Evolutionary conservation across 2,797 vertebrate species (phyloP).

Genomic region (Lutjanus argentimaculatus): DNA sequence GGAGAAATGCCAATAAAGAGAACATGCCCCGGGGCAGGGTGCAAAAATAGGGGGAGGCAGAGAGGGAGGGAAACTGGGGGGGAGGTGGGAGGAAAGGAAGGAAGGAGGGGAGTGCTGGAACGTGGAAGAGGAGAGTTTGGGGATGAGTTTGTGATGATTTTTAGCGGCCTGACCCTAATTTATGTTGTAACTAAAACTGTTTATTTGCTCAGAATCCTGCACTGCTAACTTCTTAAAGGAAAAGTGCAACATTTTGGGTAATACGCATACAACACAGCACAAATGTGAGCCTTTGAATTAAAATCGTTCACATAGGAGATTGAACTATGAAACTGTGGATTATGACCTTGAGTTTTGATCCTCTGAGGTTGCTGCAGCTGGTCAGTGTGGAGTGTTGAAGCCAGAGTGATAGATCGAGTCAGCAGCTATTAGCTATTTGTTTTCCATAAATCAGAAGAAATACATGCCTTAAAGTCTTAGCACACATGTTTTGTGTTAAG

Average conservation of each 20-base stretch:
- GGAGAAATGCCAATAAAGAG: conserved; percentile 83
- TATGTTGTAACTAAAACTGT: conserved; percentile 24
- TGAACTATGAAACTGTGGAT: too few species aligned
- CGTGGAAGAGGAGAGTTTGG: conserved; percentile 51
- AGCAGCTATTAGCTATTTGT: background rate
- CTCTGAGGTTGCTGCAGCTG: too few species aligned
- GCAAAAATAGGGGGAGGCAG: conserved; percentile 48
- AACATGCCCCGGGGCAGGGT: conserved; percentile 76
- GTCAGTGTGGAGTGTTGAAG: too few species aligned
- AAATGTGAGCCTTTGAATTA: too few species aligned
- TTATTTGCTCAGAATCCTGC: background rate
- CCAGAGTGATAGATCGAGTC: too few species aligned
- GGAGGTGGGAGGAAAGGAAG: background rate
- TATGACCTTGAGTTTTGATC: too few species aligned
- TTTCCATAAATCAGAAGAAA: background rate
- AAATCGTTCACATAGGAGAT: too few species aligned
- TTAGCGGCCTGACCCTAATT: conserved; percentile 54
- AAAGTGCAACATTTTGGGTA: background rate
- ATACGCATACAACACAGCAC: background rate
- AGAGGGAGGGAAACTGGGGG: background rate
- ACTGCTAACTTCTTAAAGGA: background rate
- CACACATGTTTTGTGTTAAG: too few species aligned
- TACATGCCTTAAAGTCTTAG: too few species aligned
- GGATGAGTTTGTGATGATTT: conserved; percentile 49
- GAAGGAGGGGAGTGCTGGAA: conserved; percentile 59